These are phyloP conservation scores for Sarcophilus harrisii DNA, from an alignment of 2,797 vertebrate species.

Conservation along the genomic window DNA sequence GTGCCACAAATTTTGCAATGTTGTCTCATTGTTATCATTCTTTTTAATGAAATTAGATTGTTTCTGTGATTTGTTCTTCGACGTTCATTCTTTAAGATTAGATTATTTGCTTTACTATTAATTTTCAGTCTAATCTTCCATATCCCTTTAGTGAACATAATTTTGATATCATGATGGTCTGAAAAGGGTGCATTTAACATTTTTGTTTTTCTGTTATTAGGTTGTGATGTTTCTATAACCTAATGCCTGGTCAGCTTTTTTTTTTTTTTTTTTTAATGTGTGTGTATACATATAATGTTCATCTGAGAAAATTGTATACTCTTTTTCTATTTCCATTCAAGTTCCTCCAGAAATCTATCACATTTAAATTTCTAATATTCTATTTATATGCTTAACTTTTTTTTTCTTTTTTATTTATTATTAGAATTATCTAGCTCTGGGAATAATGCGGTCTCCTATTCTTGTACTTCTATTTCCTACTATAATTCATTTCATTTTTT, in stretches of 20 bases:
- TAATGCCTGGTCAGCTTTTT: not conserved
- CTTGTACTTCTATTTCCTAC: not conserved
- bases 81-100: not conserved
- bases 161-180: not conserved
- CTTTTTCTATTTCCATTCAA: not conserved
- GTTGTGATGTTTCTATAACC: not conserved
- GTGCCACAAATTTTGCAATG: not conserved
- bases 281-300: too few species aligned
- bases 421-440: not conserved
- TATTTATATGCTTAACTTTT: not conserved
- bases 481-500: not conserved
- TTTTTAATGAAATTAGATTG: not conserved
- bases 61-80: not conserved
- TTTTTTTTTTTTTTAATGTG: too few species aligned
- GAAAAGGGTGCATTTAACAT: not conserved
- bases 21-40: not conserved
- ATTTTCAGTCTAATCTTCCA: not conserved
- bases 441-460: not conserved
- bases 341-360: not conserved
- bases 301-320: too few species aligned
- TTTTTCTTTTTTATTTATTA: not conserved
- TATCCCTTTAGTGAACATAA: not conserved
- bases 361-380: not conserved
- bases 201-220: not conserved
- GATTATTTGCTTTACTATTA: not conserved